Conservation (phyloP, 1,140 invertebrate genomes). For the Laupala kohalensis region DNA sequence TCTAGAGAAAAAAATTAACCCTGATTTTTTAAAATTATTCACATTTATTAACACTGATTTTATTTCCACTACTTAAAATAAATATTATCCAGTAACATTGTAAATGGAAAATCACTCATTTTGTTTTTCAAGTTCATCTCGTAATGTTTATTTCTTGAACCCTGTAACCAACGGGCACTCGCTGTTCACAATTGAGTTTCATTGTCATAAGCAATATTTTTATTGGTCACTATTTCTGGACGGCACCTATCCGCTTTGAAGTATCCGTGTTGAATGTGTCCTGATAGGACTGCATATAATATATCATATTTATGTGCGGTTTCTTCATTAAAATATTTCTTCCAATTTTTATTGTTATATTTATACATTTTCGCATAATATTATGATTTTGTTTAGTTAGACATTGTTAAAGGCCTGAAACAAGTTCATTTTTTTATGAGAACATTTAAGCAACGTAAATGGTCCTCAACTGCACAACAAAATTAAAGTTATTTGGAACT, state of each 20-base stretch:
- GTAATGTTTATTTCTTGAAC: background rate
- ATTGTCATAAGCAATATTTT: background rate
- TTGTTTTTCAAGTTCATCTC: background rate
- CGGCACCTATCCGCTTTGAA: background rate
- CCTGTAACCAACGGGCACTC: background rate
- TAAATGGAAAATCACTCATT: background rate
- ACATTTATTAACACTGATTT: background rate
- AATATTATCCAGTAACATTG: background rate
- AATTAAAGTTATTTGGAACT: too few species aligned
- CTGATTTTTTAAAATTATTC: background rate
- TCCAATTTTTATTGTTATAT: too few species aligned
- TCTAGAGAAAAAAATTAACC: background rate
- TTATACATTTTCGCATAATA: too few species aligned
- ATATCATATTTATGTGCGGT: too few species aligned
- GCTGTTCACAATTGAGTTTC: background rate
- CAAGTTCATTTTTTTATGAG: too few species aligned
- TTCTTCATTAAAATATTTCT: too few species aligned
- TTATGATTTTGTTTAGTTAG: too few species aligned
- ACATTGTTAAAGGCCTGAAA: too few species aligned
- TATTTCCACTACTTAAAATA: background rate
- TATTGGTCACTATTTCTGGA: background rate
- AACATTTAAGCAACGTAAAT: too few species aligned
- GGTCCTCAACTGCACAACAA: too few species aligned
- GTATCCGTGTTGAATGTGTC: too few species aligned
- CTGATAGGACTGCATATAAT: too few species aligned